Evolutionary conservation across 2,113 vertebrate species (phyloP), one percentile per base, ranked within the genome.

Genomic region (Hiodon alosoides): DNA sequence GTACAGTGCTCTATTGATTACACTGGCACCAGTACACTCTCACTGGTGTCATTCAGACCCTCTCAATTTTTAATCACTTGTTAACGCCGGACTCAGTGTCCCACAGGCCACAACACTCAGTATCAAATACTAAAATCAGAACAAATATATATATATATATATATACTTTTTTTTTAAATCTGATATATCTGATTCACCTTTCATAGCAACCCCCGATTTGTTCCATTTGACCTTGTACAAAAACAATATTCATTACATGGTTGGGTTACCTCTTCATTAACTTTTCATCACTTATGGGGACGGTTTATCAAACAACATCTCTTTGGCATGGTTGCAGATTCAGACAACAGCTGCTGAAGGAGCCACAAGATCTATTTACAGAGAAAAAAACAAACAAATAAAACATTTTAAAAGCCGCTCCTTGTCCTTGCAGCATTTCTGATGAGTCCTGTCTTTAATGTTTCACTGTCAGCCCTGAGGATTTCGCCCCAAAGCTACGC

Each of bases 201-300:
- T 16, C 61, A 7, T 7, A 4, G 60, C 60, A 62, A 7, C 68
- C 68, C 64, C 53, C 53, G n/a, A n/a, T 85, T 79, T 84, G 81
- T 84, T 86, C 79, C 82, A 81, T 85, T 86, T 90, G 90, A 92
- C 91, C 90, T 92, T 92, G 91, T 80, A 71, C 82, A 86, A 77
- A n/a, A n/a, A n/a, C 87, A 87, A 89, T 91, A 92, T 91, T 92
- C 91, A 90, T 92, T 92, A 90, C 91, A 91, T 91, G 90, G 92
- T 91, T 91, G 90, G 85, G 89, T 91, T 92, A 91, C 90, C 89
- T 92, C 90, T 90, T 92, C 90, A 91, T 92, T 92, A 90, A 92
- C 89, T 92, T 92, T 92, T 92, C 90, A 92, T 92, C 90, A 89
- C 91, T 91, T 90, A 91, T 91, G 84, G 88, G 73, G 78, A 73